Evolutionary conservation across 1,140 invertebrate species (phyloP), one percentile per base, ranked within the genome.

Genomic region (Nasonia giraulti): DNA sequence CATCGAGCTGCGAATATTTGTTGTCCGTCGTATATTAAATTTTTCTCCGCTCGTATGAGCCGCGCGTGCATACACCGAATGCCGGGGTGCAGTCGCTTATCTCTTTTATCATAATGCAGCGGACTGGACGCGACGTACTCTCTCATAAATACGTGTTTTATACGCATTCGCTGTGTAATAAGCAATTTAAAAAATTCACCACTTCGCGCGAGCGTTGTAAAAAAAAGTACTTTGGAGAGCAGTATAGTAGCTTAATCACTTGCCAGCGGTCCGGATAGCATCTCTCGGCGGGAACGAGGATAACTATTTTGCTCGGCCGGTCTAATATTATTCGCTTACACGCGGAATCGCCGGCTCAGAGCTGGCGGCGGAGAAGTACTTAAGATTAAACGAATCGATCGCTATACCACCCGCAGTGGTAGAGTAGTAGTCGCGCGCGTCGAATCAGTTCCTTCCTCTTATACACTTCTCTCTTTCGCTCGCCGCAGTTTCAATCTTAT

Each of bases 401-500:
- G 55, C 55, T 62, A 40, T 40, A 7, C 20, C 4, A n/a, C 4
- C 55, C 55, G 55, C 55, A 62, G 14, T 37, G 5, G 33, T 44
- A 44, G 40, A 5, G 37, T 8, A 40, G 40, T 62, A 62, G 55
- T 62, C 17, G 14, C 55, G 4, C 55, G 20, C 55, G 1, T 62
- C 20, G 55, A 62, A 62, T 78, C 44, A 17, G 50, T n/a, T 40
- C 31, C 37, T 62, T 78, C 74, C 33, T 44, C 27, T 31, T 44
- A 44, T 78, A 17, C 55, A 8, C 8, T 31, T 40, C 47, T 78
- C 76, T 47, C 27, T 12, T 11, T 23, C 55, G 8, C 40, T 12
- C 37, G 71, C 69, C n/a, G 31, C 71, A 69, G 37, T 79, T 84
- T 33, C 62, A 83, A 78, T 84, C 62, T 84, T 76, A 79, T 84